Evolutionary conservation across 2,797 vertebrate species (phyloP), one percentile per base, ranked within the genome.

Genomic region (Nasua narica): DNA sequence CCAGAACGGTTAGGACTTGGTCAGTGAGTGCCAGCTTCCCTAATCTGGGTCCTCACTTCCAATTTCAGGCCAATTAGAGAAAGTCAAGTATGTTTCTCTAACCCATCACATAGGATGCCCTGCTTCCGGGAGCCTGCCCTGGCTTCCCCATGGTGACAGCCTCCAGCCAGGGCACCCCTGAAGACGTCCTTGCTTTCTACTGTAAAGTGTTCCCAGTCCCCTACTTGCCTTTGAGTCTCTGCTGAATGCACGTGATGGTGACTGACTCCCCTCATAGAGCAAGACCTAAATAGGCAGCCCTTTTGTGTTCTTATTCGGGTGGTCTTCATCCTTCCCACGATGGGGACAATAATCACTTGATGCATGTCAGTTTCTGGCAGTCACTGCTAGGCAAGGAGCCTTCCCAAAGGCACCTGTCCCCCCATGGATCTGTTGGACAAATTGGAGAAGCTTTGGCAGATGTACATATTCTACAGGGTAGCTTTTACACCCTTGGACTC

Each of bases 391-490:
- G 83, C 56, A 12, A 48, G 5, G 78, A 74, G 37, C 16, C 48
- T 89, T 15, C 40, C 15, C 1, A 1, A 18, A 46, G 94, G 29
- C 5, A 0, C 15, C 4, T n/a, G 43, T 12, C 18, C 7, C 8
- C 23, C 76, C 9, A 0, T 4, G 29, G 35, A 18, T 6, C 3
- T 1, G 1, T 11, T n/a, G 15, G 87, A 56, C 67, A 21, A 27
- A 1, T 12, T 0, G 27, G 32, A 37, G 56, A 15, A 18, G 29
- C 0, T 7, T 5, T 40, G 60, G 25, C 18, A 21, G 58, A 13
- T 14, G n/a, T 29, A 10, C 32, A 2, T 18, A 4, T 67, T 40
- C 50, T 7, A 19, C 16, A 9, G 25, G 10, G 69, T 5, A 29
- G 40, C 48, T 35, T 48, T 40, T 12, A 4, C 2, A 18, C 0